Evolutionary conservation across 2,797 vertebrate species (phyloP).

Genomic region (Sebastes kiyomatsui): DNA sequence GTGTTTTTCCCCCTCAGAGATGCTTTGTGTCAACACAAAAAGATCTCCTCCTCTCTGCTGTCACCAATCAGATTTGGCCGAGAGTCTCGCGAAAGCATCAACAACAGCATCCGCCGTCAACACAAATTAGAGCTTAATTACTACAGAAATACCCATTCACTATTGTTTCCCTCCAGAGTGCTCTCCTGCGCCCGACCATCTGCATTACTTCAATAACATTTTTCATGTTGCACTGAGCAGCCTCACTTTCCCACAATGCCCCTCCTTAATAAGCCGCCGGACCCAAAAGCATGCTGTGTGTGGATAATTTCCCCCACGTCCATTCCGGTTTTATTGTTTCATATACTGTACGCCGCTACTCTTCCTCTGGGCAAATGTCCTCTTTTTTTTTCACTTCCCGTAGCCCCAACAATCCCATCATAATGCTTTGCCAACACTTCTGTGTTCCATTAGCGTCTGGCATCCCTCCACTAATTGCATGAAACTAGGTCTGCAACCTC

Average conservation of each 20-base stretch:
- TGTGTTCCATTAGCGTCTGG: conserved; percentile 74
- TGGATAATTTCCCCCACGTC: conserved; percentile 63
- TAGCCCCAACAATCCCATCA: conserved; percentile 62
- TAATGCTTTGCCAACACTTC: conserved; percentile 68
- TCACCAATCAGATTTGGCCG: conserved; percentile 67
- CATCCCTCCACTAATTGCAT: conserved; percentile 82
- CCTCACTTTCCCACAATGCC: conserved; percentile 71
- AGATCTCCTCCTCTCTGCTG: conserved; percentile 54
- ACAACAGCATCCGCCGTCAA: conserved; percentile 62
- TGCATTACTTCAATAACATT: conserved; percentile 76
- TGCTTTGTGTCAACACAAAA: conserved; percentile 56
- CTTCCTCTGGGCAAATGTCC: conserved; percentile 63
- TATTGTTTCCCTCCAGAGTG: conserved; percentile 62
- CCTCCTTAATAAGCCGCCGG: conserved; percentile 44
- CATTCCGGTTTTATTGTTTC: conserved; percentile 65
- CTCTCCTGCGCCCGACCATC: conserved; percentile 70
- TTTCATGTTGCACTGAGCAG: conserved; percentile 70
- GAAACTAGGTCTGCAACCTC: conserved; percentile 79
- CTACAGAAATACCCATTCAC: conserved; percentile 70
- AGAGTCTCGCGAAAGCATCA: conserved; percentile 60
- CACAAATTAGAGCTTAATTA: conserved; percentile 80
- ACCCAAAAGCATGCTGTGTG: conserved; percentile 48
- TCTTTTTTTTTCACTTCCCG: conserved; percentile 39
- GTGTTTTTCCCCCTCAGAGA: not conserved
- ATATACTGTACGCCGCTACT: conserved; percentile 41